phyloP scores from a whole-genome alignment of 2,888 invertebrate species.

The Dione vanillae region DNA sequence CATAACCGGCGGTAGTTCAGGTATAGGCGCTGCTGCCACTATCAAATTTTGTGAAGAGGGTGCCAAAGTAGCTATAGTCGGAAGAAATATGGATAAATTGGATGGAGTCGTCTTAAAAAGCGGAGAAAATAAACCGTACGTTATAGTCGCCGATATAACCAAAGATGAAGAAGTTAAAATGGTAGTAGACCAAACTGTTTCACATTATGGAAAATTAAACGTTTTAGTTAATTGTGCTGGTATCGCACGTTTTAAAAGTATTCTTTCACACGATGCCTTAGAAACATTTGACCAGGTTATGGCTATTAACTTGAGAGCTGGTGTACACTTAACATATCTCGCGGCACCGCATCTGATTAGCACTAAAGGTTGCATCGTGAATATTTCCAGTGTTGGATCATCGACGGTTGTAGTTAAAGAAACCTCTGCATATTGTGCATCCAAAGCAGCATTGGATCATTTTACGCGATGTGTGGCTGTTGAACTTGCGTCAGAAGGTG shows the following conservation, averaged over 20 bases:
- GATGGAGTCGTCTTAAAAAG: conserved; percentile 74
- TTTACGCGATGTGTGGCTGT: conserved; percentile 88
- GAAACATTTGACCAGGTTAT: conserved; percentile 52
- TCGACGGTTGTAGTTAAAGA: conserved; percentile 19
- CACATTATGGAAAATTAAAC: conserved; percentile 58
- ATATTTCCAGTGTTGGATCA: conserved; percentile 49
- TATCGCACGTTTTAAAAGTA: conserved; percentile 42
- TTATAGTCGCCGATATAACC: conserved; percentile 41
- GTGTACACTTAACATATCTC: conserved; percentile 49
- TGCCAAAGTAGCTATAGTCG: conserved; percentile 85
- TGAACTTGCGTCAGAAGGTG: conserved; percentile 81
- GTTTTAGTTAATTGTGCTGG: conserved; percentile 59
- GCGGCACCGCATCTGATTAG: conserved; percentile 51
- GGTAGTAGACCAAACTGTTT: conserved; percentile 85
- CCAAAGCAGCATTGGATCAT: conserved; percentile 85
- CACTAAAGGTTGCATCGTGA: conserved; percentile 54
- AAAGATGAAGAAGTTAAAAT: conserved; percentile 45
- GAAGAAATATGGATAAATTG: conserved; percentile 86
- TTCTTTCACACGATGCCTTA: conserved; percentile 51
- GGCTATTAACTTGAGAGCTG: conserved; percentile 52
- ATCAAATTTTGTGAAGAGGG: conserved; percentile 85
- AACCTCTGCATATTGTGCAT: conserved; percentile 42
- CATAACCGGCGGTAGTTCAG: conserved; percentile 87
- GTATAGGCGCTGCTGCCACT: conserved; percentile 88
- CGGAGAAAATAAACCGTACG: conserved; percentile 36